phyloP scores from a whole-genome alignment of 2,113 vertebrate genomes.

The Notiomystis cincta region DNA sequence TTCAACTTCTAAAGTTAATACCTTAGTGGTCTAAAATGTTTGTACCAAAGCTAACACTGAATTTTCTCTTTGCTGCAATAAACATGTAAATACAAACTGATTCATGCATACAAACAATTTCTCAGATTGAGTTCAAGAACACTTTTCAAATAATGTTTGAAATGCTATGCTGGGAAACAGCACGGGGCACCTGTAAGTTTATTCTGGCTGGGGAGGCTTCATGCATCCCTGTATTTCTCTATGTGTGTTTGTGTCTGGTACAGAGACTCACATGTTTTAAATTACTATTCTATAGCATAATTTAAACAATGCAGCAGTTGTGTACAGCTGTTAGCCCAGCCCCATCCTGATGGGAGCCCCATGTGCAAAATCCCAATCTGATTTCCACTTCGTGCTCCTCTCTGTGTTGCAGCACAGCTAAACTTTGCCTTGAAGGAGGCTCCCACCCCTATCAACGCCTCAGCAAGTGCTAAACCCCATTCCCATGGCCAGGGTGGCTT shows the following conservation, averaged over 20 bases:
- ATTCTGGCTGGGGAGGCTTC: neutral
- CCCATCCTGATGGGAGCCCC: neutral
- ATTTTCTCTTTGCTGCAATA: conserved; percentile 19
- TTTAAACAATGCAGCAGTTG: neutral
- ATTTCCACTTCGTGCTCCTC: neutral
- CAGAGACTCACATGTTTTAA: neutral
- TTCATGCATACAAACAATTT: conserved; percentile 2
- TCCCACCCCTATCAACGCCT: conserved; percentile 12
- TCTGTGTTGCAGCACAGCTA: conserved; percentile 5
- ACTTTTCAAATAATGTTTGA: neutral
- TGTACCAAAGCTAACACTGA: neutral
- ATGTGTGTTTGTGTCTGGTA: neutral
- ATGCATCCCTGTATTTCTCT: neutral
- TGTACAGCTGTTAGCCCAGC: neutral
- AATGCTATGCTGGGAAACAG: neutral
- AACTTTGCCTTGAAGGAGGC: neutral
- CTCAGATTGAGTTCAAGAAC: neutral
- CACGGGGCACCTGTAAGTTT: neutral
- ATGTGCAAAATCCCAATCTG: neutral
- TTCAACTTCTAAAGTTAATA: conserved; percentile 35
- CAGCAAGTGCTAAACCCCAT: neutral
- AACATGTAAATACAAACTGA: conserved; percentile 23
- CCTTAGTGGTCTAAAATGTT: neutral
- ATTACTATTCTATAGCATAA: neutral
- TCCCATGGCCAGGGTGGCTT: conserved; percentile 18